These are phyloP conservation scores for Panonychus citri DNA, from an alignment of 1,140 invertebrate genomes.

Conservation along the genomic window DNA sequence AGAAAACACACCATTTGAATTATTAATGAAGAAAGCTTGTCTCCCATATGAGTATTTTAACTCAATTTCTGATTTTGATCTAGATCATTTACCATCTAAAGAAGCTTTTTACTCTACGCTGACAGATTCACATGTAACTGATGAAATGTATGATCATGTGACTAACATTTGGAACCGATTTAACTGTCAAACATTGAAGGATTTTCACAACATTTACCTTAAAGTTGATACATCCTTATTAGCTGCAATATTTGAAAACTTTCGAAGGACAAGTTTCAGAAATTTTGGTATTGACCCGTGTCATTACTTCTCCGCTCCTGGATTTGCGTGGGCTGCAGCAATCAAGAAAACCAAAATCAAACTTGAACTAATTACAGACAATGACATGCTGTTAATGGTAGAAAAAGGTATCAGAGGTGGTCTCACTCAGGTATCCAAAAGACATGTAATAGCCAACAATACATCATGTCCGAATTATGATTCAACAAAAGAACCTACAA, in stretches of 20 bases:
- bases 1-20: no score
- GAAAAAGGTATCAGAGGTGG: slow-evolving; percentile 14
- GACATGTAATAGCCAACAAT: neutral
- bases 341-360: no score
- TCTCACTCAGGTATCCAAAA: neutral
- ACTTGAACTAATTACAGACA: neutral
- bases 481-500: slow-evolving; percentile 10
- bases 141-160: neutral
- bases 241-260: neutral
- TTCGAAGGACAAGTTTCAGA: neutral
- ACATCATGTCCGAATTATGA: neutral
- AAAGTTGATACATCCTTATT: neutral
- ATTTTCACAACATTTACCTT: neutral
- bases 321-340: no score
- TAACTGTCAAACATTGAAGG: neutral
- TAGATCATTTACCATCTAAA: neutral
- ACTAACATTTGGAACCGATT: neutral
- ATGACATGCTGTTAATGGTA: slow-evolving; percentile 15
- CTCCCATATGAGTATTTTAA: no score
- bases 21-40: no score
- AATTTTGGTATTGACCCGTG: no score
- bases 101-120: neutral
- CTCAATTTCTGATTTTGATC: no score
- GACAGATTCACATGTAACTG: neutral
- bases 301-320: no score